phyloP scores from a whole-genome alignment of 2,888 invertebrate species.

The Beris chalybata region DNA sequence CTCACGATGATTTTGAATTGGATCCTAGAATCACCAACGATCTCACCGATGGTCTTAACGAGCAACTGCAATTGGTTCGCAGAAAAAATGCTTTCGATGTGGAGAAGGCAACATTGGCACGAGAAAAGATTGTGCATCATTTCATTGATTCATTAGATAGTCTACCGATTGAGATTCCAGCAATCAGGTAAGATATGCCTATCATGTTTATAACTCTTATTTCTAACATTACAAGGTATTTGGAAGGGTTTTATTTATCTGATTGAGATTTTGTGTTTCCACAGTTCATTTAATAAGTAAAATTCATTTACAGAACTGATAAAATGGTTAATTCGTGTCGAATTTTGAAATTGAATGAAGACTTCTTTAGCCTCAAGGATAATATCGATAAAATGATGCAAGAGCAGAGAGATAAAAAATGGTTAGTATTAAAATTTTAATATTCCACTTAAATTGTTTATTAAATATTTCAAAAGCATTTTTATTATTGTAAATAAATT shows the following conservation, averaged over 20 bases:
- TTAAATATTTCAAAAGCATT: slow-evolving; percentile 2
- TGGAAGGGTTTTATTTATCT: too few relatives aligned
- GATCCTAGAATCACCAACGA: slow-evolving; percentile 68
- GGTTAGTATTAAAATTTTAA: slow-evolving; percentile 47
- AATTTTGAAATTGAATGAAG: slow-evolving; percentile 63
- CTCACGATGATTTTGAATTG: slow-evolving; percentile 65
- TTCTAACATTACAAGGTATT: too few relatives aligned
- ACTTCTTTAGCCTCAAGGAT: slow-evolving; percentile 61
- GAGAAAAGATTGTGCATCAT: slow-evolving; percentile 65
- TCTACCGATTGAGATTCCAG: slow-evolving; percentile 64
- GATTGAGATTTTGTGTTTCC: too few relatives aligned
- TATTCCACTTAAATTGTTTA: too few relatives aligned
- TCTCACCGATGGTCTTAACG: slow-evolving; percentile 62
- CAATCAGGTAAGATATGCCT: slow-evolving; percentile 57
- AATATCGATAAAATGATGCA: slow-evolving; percentile 64
- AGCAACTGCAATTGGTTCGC: slow-evolving; percentile 65
- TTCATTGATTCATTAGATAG: slow-evolving; percentile 69
- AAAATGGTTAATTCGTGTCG: slow-evolving; percentile 62
- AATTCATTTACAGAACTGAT: slow-evolving; percentile 37
- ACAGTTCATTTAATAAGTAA: too few relatives aligned
- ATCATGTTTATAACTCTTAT: too few relatives aligned
- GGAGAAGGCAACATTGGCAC: slow-evolving; percentile 67
- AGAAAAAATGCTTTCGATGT: slow-evolving; percentile 70
- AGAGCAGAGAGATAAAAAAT: slow-evolving; percentile 57
- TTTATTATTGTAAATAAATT: slow-evolving; percentile 6